Conservation (phyloP, 2,113 vertebrate species). For the Amphiprion percula region DNA sequence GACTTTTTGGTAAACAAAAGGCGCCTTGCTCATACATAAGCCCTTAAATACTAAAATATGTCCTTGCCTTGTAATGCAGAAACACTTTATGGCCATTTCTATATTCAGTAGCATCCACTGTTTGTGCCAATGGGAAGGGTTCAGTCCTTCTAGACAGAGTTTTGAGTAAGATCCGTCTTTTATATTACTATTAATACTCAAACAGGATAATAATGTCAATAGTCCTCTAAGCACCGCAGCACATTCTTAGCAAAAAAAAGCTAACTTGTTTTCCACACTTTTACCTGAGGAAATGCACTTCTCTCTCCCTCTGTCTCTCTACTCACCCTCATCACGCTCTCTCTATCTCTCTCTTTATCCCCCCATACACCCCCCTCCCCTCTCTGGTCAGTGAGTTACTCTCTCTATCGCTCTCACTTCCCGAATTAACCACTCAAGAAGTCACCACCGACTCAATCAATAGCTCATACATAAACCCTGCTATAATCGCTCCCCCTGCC, state of each 20-base stretch:
- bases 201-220: not conserved
- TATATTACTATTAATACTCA: not conserved
- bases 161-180: not conserved
- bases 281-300: conserved; percentile 51
- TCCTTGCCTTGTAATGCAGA: too few relatives aligned
- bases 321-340: conserved; percentile 56
- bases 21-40: too few relatives aligned
- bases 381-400: conserved; percentile 85
- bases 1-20: too few relatives aligned
- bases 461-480: conserved; percentile 90
- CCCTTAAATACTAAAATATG: too few relatives aligned
- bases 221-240: not conserved
- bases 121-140: not conserved
- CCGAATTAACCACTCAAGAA: conserved; percentile 91
- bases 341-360: conserved; percentile 67
- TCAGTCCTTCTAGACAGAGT: not conserved
- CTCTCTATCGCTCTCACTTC: conserved; percentile 89
- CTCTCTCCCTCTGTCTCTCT: conserved; percentile 37
- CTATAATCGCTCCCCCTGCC: conserved; percentile 86
- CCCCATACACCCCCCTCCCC: conserved; percentile 43
- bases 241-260: conserved; percentile 6
- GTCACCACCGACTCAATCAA: conserved; percentile 90
- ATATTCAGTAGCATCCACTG: not conserved
- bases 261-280: conserved; percentile 42
- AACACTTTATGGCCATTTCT: too few relatives aligned